These are phyloP conservation scores for Dasysyrphus albostriatus DNA, from an alignment of 2,888 invertebrate genomes.

Conservation along the genomic window DNA sequence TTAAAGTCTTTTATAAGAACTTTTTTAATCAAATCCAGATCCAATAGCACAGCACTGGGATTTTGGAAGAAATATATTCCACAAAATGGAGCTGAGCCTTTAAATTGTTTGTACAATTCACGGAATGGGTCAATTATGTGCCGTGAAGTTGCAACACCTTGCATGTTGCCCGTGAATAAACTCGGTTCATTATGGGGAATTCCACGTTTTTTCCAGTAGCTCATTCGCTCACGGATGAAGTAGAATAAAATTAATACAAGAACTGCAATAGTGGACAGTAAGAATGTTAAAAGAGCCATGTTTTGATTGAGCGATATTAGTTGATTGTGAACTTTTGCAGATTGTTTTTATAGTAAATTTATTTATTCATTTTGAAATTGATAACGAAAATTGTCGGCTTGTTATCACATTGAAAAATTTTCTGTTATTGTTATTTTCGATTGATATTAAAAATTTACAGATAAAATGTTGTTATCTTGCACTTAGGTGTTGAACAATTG, in stretches of 20 bases:
- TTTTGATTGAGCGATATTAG: background rate
- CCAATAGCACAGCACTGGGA: conserved; percentile 78
- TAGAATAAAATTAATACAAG: too few species aligned
- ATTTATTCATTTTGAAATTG: too few species aligned
- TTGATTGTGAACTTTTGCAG: too few species aligned
- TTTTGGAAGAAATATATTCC: conserved; percentile 78
- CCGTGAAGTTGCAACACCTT: conserved; percentile 65
- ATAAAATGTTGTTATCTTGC: too few species aligned
- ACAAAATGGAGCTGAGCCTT: conserved; percentile 79
- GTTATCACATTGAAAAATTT: too few species aligned
- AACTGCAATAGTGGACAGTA: background rate
- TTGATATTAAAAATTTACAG: too few species aligned
- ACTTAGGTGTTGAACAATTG: too few species aligned
- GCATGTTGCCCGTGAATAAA: conserved; percentile 78
- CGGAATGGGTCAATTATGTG: background rate
- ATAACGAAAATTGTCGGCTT: too few species aligned
- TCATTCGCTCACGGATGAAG: background rate
- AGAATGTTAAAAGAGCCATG: background rate
- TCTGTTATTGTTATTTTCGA: too few species aligned
- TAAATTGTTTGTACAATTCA: conserved; percentile 77
- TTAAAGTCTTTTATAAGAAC: conserved; percentile 80
- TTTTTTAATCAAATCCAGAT: conserved; percentile 80
- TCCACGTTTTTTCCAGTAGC: conserved; percentile 78
- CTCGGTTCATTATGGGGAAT: conserved; percentile 77
- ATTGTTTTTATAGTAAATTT: too few species aligned